Evolutionary conservation across 2,113 vertebrate genomes (phyloP).

Genomic region (Synodontis membranacea): DNA sequence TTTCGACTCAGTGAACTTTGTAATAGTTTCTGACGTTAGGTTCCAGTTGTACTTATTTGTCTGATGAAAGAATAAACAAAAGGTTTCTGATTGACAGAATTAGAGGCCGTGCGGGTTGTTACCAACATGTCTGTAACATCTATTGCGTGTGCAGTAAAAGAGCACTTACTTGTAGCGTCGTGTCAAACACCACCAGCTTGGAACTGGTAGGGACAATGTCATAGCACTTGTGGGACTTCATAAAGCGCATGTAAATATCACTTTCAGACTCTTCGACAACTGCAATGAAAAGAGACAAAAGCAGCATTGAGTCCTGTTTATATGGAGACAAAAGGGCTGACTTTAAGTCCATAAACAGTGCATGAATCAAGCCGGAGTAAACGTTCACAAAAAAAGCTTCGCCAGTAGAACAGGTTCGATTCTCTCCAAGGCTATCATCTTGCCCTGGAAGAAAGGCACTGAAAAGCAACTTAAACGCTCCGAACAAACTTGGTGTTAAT

Average conservation of each 20-base stretch:
- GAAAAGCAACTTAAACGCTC: not conserved
- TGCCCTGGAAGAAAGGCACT: not conserved
- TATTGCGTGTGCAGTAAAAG: not conserved
- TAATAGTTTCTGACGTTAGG: not conserved
- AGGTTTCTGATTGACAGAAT: conserved; percentile 2
- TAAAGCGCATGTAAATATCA: conserved; percentile 96
- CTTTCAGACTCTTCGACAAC: conserved; percentile 87
- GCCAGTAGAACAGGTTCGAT: not conserved
- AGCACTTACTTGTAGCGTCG: conserved; percentile 85
- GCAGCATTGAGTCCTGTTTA: not conserved
- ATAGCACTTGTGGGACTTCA: conserved; percentile 98
- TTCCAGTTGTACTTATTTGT: not conserved
- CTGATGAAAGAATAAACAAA: conserved; percentile 7
- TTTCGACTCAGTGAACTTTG: not conserved
- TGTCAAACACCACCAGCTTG: conserved; percentile 97
- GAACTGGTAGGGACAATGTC: conserved; percentile 98
- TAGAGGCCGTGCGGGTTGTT: not conserved
- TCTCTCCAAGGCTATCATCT: not conserved
- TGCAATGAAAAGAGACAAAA: conserved; percentile 61
- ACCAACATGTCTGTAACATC: not conserved
- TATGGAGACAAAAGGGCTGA: not conserved
- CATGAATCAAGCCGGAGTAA: conserved; percentile 6
- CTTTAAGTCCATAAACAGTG: not conserved
- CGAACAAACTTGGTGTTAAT: not conserved
- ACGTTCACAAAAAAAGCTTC: not conserved